These are phyloP conservation scores for Semicossyphus pulcher DNA, from an alignment of 2,113 vertebrate species.

Conservation along the genomic window DNA sequence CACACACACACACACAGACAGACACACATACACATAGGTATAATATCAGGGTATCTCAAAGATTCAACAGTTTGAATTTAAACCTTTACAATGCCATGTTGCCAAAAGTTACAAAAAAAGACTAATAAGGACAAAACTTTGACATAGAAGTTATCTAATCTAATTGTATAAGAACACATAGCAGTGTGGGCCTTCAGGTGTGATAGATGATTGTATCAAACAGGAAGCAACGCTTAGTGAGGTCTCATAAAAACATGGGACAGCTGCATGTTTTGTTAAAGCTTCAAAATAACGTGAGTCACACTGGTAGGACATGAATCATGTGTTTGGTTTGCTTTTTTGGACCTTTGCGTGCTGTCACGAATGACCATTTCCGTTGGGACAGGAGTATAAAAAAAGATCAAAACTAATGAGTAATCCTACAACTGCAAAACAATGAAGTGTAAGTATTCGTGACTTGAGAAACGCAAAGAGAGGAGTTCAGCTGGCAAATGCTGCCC, in stretches of 20 bases:
- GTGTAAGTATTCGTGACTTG: not conserved
- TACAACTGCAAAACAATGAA: not conserved
- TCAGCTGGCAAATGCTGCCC: conserved; percentile 44
- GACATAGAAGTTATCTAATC: not conserved
- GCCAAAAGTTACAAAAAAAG: no score
- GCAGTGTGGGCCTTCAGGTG: not conserved
- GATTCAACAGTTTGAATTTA: no score
- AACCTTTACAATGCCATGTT: no score
- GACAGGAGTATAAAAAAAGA: conserved; percentile 18
- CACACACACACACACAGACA: no score
- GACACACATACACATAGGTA: no score
- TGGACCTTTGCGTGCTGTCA: conserved; percentile 1
- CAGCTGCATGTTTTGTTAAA: conserved; percentile 11
- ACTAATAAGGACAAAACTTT: no score
- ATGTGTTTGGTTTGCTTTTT: conserved; percentile 7
- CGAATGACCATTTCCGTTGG: not conserved
- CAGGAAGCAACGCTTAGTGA: conserved; percentile 4
- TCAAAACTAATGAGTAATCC: conserved; percentile 15
- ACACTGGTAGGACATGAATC: conserved; percentile 24
- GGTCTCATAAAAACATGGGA: conserved; percentile 18
- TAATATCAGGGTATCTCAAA: no score
- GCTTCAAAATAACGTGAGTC: conserved; percentile 28
- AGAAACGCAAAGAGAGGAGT: not conserved
- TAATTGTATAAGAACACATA: not conserved
- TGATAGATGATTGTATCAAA: conserved; percentile 10